These are phyloP conservation scores for Rhadinocentrus ornatus DNA, from an alignment of 2,797 vertebrate species.

Conservation along the genomic window DNA sequence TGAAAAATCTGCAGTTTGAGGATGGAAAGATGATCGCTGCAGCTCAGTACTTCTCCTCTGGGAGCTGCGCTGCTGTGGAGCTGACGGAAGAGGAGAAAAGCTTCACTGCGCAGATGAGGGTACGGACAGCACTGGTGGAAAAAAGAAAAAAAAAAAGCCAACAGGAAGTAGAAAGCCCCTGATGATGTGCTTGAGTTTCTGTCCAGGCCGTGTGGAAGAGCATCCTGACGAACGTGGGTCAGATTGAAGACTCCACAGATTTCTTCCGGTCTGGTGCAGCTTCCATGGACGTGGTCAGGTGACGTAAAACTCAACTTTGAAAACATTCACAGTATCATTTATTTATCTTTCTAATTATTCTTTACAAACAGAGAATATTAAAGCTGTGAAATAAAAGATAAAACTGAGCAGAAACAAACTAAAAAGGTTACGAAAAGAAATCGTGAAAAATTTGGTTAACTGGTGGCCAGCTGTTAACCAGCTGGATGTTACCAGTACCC, in stretches of 20 bases:
- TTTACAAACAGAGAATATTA: too few relatives aligned
- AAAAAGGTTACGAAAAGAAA: too few relatives aligned
- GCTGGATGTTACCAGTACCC: too few relatives aligned
- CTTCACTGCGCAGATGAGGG: constrained; percentile 84
- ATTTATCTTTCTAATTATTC: too few relatives aligned
- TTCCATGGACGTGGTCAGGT: constrained; percentile 93
- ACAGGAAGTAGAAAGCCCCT: background rate
- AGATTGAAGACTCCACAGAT: constrained; percentile 87
- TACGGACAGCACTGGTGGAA: constrained; percentile 34
- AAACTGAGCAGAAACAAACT: too few relatives aligned
- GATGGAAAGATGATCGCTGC: constrained; percentile 90
- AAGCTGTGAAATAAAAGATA: too few relatives aligned
- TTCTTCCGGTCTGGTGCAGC: constrained; percentile 92
- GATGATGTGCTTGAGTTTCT: background rate
- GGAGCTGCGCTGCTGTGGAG: constrained; percentile 78
- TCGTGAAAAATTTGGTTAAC: too few relatives aligned
- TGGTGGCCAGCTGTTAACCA: too few relatives aligned
- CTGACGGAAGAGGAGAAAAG: constrained; percentile 84
- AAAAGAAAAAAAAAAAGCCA: accelerated
- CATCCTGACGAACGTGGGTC: constrained; percentile 83
- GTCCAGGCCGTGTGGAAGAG: constrained; percentile 86
- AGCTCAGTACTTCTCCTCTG: constrained; percentile 83
- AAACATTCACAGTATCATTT: too few relatives aligned
- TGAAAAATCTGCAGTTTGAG: constrained; percentile 89
- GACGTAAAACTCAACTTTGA: background rate